phyloP scores from a whole-genome alignment of 1,140 invertebrate species.

The Triops cancriformis region DNA sequence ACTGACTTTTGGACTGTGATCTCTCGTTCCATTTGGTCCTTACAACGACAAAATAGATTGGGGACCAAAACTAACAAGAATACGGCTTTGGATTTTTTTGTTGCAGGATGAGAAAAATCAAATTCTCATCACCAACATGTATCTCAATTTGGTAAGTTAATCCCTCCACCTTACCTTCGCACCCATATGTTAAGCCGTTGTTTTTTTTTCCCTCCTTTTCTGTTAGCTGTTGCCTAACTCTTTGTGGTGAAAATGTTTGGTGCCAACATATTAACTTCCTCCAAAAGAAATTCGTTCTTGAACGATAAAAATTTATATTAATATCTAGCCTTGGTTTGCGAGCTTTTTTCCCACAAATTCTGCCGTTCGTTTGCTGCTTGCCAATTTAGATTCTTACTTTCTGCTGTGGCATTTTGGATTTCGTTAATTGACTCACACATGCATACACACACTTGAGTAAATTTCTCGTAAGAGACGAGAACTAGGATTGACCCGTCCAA shows the following conservation, averaged over 20 bases:
- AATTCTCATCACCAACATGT: conserved; percentile 75
- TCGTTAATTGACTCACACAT: neutral
- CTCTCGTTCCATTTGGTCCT: neutral
- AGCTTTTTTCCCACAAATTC: neutral
- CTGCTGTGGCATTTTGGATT: neutral
- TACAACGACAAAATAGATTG: too few species aligned
- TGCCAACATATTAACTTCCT: too few species aligned
- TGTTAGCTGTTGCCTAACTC: neutral
- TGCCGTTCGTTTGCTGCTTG: neutral
- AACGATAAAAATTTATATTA: neutral
- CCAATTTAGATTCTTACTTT: neutral
- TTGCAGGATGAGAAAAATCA: conserved; percentile 71
- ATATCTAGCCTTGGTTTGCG: neutral
- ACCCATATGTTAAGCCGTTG: neutral
- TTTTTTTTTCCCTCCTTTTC: neutral
- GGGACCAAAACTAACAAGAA: too few species aligned
- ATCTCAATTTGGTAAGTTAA: conserved; percentile 72
- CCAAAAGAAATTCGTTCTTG: too few species aligned
- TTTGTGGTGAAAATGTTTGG: too few species aligned
- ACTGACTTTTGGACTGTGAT: neutral
- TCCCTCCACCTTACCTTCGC: neutral
- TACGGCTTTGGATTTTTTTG: conserved; percentile 37
- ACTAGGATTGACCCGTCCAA: neutral
- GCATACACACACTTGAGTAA: neutral
- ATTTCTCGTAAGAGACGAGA: neutral